phyloP scores from a whole-genome alignment of 2,888 invertebrate genomes.

The Limnephilus marmoratus region DNA sequence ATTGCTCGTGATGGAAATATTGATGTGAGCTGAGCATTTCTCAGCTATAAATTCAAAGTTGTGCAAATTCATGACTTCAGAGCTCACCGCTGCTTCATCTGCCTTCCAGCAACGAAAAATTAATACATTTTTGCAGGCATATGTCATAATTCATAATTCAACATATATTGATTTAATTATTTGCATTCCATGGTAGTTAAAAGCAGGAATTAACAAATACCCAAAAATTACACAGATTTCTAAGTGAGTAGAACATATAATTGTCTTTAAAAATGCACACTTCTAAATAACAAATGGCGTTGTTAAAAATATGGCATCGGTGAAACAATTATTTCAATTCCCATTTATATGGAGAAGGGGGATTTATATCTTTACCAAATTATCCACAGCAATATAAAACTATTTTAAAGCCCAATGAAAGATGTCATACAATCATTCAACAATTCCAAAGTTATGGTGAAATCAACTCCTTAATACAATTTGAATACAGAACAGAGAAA shows the following conservation, averaged over 20 bases:
- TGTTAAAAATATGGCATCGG: background rate
- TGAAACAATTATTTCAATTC: background rate
- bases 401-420: background rate
- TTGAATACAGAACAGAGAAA: too few species aligned
- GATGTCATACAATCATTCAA: background rate
- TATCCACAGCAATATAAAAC: background rate
- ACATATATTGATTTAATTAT: too few species aligned
- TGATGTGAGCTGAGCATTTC: too few species aligned
- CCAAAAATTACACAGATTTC: background rate
- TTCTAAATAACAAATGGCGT: constrained; percentile 13
- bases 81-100: background rate
- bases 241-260: background rate
- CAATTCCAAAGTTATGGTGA: background rate
- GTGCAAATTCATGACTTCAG: background rate
- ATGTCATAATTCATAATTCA: background rate
- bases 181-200: background rate
- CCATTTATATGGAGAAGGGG: background rate
- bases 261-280: too few species aligned
- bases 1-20: too few species aligned
- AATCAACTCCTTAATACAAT: background rate
- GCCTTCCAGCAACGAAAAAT: background rate
- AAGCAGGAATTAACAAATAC: background rate
- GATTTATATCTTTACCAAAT: background rate
- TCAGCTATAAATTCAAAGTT: background rate
- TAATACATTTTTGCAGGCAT: background rate